A percentile compares a stretch with the other conserved stretches of the same genome.
Evolutionary conservation across 2,888 invertebrate species (phyloP).

Genomic region (Prenolepis imparis): DNA sequence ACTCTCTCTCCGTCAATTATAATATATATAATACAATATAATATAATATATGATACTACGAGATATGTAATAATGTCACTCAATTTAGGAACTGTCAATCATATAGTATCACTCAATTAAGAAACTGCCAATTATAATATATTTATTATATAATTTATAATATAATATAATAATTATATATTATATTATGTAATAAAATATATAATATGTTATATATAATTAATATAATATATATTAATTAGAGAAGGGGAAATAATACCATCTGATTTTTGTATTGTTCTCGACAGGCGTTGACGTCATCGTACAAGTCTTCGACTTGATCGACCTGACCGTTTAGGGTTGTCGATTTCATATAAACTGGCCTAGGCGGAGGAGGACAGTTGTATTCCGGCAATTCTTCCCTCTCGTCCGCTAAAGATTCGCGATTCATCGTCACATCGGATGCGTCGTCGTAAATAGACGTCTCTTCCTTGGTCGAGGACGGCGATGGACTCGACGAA

Average conservation of each 20-base stretch:
- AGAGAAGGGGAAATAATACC: slow-evolving; percentile 17
- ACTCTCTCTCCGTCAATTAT: no score
- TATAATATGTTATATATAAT: neutral
- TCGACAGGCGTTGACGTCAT: slow-evolving; percentile 78
- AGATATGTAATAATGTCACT: no score
- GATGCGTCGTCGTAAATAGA: slow-evolving; percentile 78
- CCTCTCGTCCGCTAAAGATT: slow-evolving; percentile 23
- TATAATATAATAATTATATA: neutral
- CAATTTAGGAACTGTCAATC: no score
- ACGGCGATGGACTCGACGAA: neutral
- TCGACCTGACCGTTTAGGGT: slow-evolving; percentile 17
- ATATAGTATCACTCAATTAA: neutral
- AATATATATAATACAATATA: neutral
- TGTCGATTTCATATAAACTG: slow-evolving; percentile 74
- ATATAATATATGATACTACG: no score
- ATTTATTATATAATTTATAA: neutral
- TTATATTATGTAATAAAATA: neutral
- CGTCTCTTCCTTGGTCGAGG: slow-evolving; percentile 49
- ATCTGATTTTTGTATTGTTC: slow-evolving; percentile 34
- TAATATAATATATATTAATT: neutral
- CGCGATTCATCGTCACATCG: slow-evolving; percentile 30
- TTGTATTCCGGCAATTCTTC: slow-evolving; percentile 76
- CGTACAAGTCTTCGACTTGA: slow-evolving; percentile 75
- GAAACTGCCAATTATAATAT: neutral
- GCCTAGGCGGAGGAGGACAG: slow-evolving; percentile 81